These are phyloP conservation scores for Sylvilagus floridanus DNA, from an alignment of 2,797 vertebrate species.

Conservation along the genomic window DNA sequence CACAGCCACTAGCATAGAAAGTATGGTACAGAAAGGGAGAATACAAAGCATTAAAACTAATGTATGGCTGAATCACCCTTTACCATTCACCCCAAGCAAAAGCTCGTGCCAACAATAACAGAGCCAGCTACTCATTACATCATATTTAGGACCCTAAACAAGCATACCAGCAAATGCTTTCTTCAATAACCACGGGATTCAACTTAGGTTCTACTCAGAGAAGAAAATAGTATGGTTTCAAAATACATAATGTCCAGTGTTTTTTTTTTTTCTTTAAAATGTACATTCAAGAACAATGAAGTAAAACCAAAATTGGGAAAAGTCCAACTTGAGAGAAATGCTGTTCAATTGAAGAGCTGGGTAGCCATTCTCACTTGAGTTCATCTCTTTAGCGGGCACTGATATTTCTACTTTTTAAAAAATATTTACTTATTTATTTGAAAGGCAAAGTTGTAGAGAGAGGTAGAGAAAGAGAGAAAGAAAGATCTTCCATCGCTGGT, in stretches of 20 bases:
- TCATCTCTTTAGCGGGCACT: not conserved
- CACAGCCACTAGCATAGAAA: not conserved
- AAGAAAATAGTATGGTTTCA: not conserved
- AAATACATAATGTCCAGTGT: not conserved
- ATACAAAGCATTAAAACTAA: not conserved
- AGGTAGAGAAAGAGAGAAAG: no score
- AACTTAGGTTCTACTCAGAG: not conserved
- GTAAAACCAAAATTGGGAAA: not conserved
- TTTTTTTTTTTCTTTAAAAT: not conserved
- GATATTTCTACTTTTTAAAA: not conserved
- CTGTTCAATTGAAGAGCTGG: not conserved
- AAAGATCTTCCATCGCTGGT: no score
- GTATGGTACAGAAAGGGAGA: not conserved
- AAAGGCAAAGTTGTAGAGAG: no score
- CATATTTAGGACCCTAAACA: not conserved
- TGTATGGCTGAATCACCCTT: not conserved
- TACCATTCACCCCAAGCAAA: constrained; percentile 2
- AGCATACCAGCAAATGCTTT: not conserved
- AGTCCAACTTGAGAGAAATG: not conserved
- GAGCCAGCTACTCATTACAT: not conserved
- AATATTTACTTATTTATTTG: no score
- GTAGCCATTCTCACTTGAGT: not conserved
- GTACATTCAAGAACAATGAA: constrained; percentile 5
- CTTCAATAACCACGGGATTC: not conserved
- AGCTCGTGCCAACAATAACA: not conserved